Evolutionary conservation across 2,888 invertebrate genomes (phyloP), one percentile per base, ranked within the genome.

Genomic region (Anodontia alba): DNA sequence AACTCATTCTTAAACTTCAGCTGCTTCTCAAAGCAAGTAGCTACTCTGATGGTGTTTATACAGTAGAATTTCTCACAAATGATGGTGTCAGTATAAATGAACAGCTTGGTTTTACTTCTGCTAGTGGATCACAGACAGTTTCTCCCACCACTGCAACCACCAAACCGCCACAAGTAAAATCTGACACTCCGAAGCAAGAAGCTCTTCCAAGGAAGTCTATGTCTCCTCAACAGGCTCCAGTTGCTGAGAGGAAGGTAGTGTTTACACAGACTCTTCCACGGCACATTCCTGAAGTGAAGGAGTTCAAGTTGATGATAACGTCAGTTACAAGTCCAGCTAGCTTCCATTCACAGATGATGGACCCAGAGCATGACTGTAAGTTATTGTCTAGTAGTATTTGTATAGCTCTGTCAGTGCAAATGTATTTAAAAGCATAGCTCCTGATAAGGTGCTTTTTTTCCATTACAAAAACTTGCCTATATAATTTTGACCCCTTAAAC

Each of bases 301-400:
- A 76, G 26, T 83, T 84, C 68, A 70, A 51, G n/a, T 73, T 82
- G 15, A 66, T 87, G 43, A 87, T 89, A 1, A 86, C 89, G 3
- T 81, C 78, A 7, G 74, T 83, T 26, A 81, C 81, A n/a, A 66
- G 73, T 31, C 89, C 89, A 26, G 75, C 77, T 49, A 78, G 81
- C 31, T 88, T 89, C 75, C 87, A 86, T 67, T 86, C 87, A 62
- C 89, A 88, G 73, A 66, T 80, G n/a, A 76, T 62, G 15, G 33
- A 62, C 36, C 68, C 33, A 36, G 79, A 76, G 15, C 49, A 54
- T 54, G 54, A 54, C 15, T 54, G 54, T 54, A 54, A 54, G 54
- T 54, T 23, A n/a, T n/a, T n/a, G n/a, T n/a, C 42, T n/a, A n/a
- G n/a, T n/a, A n/a, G n/a, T n/a, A n/a, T n/a, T 46, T 17, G 17